phyloP scores from a whole-genome alignment of 1,140 invertebrate species.

The Drosophila seguyi region DNA sequence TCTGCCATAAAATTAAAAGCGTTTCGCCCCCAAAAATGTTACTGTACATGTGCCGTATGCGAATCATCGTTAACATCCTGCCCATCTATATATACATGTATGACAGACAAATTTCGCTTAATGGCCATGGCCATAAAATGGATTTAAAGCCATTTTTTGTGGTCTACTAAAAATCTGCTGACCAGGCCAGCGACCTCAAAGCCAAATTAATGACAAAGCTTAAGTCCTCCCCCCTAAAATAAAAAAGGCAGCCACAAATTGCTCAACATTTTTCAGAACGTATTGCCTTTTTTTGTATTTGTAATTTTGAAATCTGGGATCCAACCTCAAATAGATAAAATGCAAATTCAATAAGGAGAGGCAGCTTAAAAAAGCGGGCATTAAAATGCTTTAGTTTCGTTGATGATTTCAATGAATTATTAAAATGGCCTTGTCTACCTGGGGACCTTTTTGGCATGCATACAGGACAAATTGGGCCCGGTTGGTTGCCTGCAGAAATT shows the following conservation, averaged over 20 bases:
- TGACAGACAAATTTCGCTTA: slow-evolving; percentile 55
- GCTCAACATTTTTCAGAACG: slow-evolving; percentile 47
- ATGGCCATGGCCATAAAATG: slow-evolving; percentile 70
- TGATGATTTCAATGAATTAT: slow-evolving; percentile 60
- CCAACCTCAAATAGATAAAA: slow-evolving; percentile 39
- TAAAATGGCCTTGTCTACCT: slow-evolving; percentile 47
- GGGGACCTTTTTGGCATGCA: slow-evolving; percentile 48
- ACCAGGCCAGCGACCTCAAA: slow-evolving; percentile 52
- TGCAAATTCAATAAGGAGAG: slow-evolving; percentile 70
- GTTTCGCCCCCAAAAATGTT: slow-evolving; percentile 17
- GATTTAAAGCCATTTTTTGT: slow-evolving; percentile 79
- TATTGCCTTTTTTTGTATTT: slow-evolving; percentile 11
- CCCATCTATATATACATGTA: slow-evolving; percentile 11
- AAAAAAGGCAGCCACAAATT: slow-evolving; percentile 35
- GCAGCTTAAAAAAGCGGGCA: slow-evolving; percentile 8
- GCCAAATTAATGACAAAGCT: slow-evolving; percentile 76
- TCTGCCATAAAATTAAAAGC: slow-evolving; percentile 31
- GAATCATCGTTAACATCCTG: slow-evolving; percentile 42
- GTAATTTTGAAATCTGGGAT: slow-evolving; percentile 47
- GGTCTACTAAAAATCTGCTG: slow-evolving; percentile 66
- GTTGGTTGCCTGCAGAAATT: slow-evolving; percentile 53
- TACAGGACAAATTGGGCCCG: slow-evolving; percentile 72
- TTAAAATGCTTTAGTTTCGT: slow-evolving; percentile 38
- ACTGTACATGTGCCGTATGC: slow-evolving; percentile 28
- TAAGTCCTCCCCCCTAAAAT: slow-evolving; percentile 26